These are phyloP conservation scores for Aptenodytes forsteri DNA, from an alignment of 2,113 vertebrate species.

Conservation along the genomic window DNA sequence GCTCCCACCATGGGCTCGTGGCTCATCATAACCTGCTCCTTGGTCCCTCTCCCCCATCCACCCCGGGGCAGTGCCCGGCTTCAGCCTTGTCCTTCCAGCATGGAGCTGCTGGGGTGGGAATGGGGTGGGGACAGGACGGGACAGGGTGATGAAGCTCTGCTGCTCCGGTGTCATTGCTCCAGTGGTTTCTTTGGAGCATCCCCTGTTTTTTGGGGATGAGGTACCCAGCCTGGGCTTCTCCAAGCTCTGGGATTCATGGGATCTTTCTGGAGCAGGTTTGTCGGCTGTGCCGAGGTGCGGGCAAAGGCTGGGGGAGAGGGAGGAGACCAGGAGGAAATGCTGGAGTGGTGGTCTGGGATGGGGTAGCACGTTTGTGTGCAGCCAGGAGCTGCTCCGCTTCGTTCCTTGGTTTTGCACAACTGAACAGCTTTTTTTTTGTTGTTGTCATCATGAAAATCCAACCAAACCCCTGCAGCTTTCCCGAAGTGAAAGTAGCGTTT, in stretches of 20 bases:
- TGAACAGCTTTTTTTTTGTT: background rate
- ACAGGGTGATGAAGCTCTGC: background rate
- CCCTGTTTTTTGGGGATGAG: background rate
- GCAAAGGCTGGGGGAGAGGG: background rate
- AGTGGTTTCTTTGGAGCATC: background rate
- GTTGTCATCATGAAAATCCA: background rate
- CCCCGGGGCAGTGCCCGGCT: rapidly evolving
- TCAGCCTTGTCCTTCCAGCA: background rate
- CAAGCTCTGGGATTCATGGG: background rate
- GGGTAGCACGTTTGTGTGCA: background rate
- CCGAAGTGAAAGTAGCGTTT: rapidly evolving
- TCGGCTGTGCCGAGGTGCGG: background rate
- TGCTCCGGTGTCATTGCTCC: background rate
- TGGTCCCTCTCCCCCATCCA: background rate
- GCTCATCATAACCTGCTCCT: background rate
- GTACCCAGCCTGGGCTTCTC: background rate
- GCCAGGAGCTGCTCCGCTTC: background rate
- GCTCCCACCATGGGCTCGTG: background rate
- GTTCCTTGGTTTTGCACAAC: background rate
- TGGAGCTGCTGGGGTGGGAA: rapidly evolving
- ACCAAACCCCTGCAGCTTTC: background rate
- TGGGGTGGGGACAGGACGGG: background rate
- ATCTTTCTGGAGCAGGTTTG: background rate
- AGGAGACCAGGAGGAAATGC: background rate
- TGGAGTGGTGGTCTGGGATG: background rate